A percentile compares a stretch with the other conserved stretches of the same genome.
phyloP scores from a whole-genome alignment of 2,888 invertebrate genomes.

The Lordiphosa andalusiaca region DNA sequence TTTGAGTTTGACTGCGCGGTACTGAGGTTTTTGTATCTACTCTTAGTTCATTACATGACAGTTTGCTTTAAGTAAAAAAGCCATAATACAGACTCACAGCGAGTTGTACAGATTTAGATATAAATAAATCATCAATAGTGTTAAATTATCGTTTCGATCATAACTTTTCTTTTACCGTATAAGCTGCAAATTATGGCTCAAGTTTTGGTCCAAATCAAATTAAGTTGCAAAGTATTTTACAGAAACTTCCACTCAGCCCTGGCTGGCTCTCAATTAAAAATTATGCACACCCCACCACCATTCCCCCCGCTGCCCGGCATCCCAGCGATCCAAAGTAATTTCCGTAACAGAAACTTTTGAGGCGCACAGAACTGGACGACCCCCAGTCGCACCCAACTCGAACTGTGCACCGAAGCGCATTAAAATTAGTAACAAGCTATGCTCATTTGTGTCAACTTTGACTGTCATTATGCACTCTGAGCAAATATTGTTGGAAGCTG shows the following conservation, averaged over 20 bases:
- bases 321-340: conserved; percentile 48
- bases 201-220: conserved; percentile 67
- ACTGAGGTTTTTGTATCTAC: too few relatives aligned
- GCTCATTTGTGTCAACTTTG: conserved; percentile 77
- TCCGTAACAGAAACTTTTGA: conserved; percentile 66
- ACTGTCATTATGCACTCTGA: conserved; percentile 75
- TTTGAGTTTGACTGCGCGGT: too few relatives aligned
- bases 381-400: conserved; percentile 13
- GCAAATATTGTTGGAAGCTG: conserved; percentile 67
- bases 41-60: too few relatives aligned
- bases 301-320: background rate
- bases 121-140: too few relatives aligned
- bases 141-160: too few relatives aligned
- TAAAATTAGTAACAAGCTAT: conserved; percentile 74
- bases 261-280: conserved; percentile 62
- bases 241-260: conserved; percentile 37
- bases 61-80: too few relatives aligned
- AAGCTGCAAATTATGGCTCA: conserved; percentile 60
- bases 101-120: too few relatives aligned
- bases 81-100: too few relatives aligned
- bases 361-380: conserved; percentile 9
- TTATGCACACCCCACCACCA: conserved; percentile 39
- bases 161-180: background rate
- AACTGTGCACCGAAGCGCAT: conserved; percentile 56
- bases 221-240: conserved; percentile 64